Percentiles rank a stretch among this genome's conserved stretches.
Evolutionary conservation across 1,140 invertebrate genomes (phyloP).

Genomic region (Melanaphis sacchari): DNA sequence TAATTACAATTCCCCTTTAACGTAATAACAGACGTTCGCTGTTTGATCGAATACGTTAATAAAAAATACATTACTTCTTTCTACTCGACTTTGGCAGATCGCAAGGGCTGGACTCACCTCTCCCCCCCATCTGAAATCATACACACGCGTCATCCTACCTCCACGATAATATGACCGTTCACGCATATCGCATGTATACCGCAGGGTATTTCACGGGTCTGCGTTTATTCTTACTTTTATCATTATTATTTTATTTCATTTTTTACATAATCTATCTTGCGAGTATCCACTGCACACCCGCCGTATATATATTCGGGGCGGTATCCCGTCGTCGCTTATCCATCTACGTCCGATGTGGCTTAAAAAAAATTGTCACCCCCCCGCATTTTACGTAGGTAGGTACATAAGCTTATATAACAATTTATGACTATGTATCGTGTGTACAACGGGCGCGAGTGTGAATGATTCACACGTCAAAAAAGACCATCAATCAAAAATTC

Average conservation of each 20-base stretch:
- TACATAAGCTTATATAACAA: background rate
- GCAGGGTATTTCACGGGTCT: background rate
- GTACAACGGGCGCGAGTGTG: slow-evolving; percentile 8
- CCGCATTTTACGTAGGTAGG: background rate
- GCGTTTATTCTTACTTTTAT: background rate
- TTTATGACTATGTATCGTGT: background rate
- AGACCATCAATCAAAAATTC: slow-evolving; percentile 39
- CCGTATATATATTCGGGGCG: background rate
- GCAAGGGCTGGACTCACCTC: background rate
- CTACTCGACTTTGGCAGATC: background rate
- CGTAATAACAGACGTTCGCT: background rate
- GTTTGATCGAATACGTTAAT: background rate
- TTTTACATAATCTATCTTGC: slow-evolving; percentile 41
- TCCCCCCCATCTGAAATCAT: background rate
- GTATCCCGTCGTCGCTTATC: slow-evolving; percentile 21
- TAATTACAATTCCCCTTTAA: background rate
- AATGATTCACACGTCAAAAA: slow-evolving; percentile 36
- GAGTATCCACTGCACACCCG: background rate
- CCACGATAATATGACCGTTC: background rate
- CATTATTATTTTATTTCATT: slow-evolving; percentile 21
- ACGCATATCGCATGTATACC: background rate
- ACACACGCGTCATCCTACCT: background rate
- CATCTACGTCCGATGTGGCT: slow-evolving; percentile 19
- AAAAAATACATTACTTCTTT: background rate
- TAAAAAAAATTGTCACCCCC: slow-evolving; percentile 49